Evolutionary conservation across 2,113 vertebrate genomes (phyloP), one percentile per base, ranked within the genome.

Genomic region (Eulemur macaco): DNA sequence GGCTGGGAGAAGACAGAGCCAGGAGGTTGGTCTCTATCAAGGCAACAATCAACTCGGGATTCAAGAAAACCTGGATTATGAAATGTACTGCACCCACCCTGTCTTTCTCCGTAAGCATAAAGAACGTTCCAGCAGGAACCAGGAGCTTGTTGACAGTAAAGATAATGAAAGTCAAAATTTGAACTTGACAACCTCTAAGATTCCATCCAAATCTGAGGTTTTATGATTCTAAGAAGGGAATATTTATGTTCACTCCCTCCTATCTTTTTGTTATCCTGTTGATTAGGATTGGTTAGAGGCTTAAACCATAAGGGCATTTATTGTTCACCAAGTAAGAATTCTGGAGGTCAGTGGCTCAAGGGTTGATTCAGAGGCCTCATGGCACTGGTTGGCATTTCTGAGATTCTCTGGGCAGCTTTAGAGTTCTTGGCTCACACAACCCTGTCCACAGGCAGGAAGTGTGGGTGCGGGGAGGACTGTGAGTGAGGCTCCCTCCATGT

Each of bases 301-400:
- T 91, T 92, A 50, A 87, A 56, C 23, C 21, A 8, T 23, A 54
- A 71, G 66, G 54, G 58, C 12, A 58, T 54, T 11, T 77, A 54
- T 56, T 86, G 64, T 31, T 96, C 93, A 87, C 50, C 45, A 92
- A 80, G 27, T 58, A 92, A 93, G 64, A 89, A 80, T 86, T 92
- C 37, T 87, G 34, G 34, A 84, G 39, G 27, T 58, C 69, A 39
- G 63, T 10, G 83, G 17, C 42, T 69, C 23, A 50, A 84, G 83
- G 56, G 68, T 78, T 92, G 74, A 60, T 94, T 81, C 85, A n/a
- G 87, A 95, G 66, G 29, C 21, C 52, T 85, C 37, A 15, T 86
- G 86, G 23, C 42, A 47, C 50, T 4, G 20, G 80, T 8, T 90
- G 77, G 81, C 76, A 90, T 92, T 95, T 95, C 64, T 47, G 88